Base-by-base conservation (phyloP, 2,888 invertebrate species). In the Meteorus colon region DNA sequence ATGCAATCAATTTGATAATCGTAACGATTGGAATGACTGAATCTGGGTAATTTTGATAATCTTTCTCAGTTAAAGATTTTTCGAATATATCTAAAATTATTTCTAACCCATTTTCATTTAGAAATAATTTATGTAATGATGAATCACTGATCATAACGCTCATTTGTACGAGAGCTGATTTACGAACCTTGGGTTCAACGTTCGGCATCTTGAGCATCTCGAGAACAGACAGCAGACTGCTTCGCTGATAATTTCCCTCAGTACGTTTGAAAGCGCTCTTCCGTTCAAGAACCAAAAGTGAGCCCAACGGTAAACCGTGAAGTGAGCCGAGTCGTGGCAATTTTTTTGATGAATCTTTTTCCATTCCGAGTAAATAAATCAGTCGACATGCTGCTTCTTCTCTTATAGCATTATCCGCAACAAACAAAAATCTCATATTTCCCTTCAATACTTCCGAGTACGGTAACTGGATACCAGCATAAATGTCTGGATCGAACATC, bases 151-250 rank as follows among this genome's bases (percentile, higher is more conserved):
- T 86, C 92, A 94, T 92, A 0, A 94, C 93, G 31, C 93, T 92
- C 27, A 94, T 88, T 88, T 95, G 94, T 76, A 93, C 93, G 74
- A 94, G 88, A 45, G 94, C 93, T 67, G 94, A 94, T 81, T 94
- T 91, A 6, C 93, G 91, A 72, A 95, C 90, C n/a, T 93, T 92
- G 0, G 94, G 93, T 82, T 94, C 94, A 16, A 94, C 84, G 0
- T 89, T 86, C 0, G 91, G 78, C 4, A 85, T 84, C 14, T 81
- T 84, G 19, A 89, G 77, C 83, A 89, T 85, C 74, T 88, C 86
- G 4, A 89, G 78, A 1, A 88, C 85, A 6, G 88, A 85, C 3
- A 90, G 82, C 51, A 92, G 86, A 82, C 91, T 91, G 78, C 90
- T 91, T 19, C 90, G 90, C 91, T 87, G 86, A 84, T 90, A 89